Evolutionary conservation across 2,888 invertebrate genomes (phyloP), one percentile per base, ranked within the genome.

Genomic region (Leptinotarsa tumamoca): DNA sequence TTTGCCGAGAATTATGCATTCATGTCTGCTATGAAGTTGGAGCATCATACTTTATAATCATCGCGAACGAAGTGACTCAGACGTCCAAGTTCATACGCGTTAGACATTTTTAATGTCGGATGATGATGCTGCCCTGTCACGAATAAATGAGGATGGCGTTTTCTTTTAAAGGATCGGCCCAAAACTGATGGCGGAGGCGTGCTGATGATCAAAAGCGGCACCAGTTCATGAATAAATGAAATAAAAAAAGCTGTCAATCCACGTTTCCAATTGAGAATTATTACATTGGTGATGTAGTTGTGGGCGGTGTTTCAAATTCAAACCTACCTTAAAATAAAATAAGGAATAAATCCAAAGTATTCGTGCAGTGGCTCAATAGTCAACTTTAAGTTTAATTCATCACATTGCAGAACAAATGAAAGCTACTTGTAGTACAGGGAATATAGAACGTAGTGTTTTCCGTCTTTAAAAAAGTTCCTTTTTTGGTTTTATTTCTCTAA

Each of bases 41-140:
- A 74, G 72, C 74, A 77, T 77, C 77, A 77, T 77, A 77, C 77
- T 77, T 77, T 77, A 77, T 77, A 77, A 77, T 77, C 77, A 74
- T 72, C 67, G 72, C 69, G 70, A 71, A 58, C 68, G 75, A 66
- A 77, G 77, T 77, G 77, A 77, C 77, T 74, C 77, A 77, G 77
- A 74, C 74, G 66, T 68, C 74, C 56, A 58, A 77, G 74, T 74
- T 77, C 77, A 74, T 69, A 72, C 74, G 77, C 74, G 74, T 56
- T 52, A 68, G 71, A 77, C 61, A 77, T 77, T 77, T 77, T 77
- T 77, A 74, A 77, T 74, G 74, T 68, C 15, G 72, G 43, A 69
- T 72, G 63, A 72, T 71, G 66, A 27, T 68, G 63, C 52, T 51
- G 67, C 23, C 49, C 58, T 70, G 70, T 68, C 73, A 68, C 67